phyloP scores from a whole-genome alignment of 2,888 invertebrate species.

The Orthosia incerta region DNA sequence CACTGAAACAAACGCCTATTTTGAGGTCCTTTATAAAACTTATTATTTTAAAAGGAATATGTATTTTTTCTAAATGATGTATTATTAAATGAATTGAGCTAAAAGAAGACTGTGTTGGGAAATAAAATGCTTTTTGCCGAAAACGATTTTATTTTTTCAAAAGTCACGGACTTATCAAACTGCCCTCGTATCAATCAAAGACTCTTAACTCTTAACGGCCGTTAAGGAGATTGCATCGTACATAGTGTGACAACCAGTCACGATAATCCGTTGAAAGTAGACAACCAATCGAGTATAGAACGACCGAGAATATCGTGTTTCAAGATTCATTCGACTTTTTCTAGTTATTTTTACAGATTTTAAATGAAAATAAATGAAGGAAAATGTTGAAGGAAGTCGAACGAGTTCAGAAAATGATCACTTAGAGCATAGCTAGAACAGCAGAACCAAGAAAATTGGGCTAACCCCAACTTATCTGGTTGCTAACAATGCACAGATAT shows the following conservation, averaged over 20 bases:
- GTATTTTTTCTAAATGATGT: no score
- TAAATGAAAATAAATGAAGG: conserved; percentile 23
- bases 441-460: conserved; percentile 24
- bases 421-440: conserved; percentile 34
- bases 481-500: conserved; percentile 37
- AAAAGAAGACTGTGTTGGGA: no score
- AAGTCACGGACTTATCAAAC: no score
- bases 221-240: not conserved
- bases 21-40: no score
- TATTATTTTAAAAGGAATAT: no score
- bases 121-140: no score
- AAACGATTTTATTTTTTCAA: no score
- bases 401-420: conserved; percentile 32
- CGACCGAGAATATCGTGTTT: no score
- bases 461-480: conserved; percentile 37
- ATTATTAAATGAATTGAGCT: no score
- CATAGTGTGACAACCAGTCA: not conserved
- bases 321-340: not conserved
- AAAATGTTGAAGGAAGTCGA: conserved; percentile 33
- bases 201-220: not conserved
- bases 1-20: no score
- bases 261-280: not conserved
- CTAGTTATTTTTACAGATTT: not conserved
- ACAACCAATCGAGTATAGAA: not conserved
- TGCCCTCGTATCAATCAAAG: no score